These are phyloP conservation scores for Catostomus latipinnis DNA, from an alignment of 2,797 vertebrate species.

Conservation along the genomic window DNA sequence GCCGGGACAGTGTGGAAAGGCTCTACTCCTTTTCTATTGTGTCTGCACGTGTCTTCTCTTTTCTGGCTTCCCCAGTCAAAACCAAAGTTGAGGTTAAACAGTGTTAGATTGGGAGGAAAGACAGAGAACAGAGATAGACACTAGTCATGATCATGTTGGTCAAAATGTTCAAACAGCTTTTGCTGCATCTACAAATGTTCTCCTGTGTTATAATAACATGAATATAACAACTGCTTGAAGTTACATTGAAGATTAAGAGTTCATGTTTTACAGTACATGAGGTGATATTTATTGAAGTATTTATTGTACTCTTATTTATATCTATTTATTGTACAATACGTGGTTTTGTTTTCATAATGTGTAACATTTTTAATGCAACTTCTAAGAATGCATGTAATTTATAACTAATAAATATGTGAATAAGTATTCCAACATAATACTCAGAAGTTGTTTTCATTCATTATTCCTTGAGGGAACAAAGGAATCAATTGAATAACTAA, in stretches of 20 bases:
- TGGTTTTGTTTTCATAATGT: neutral
- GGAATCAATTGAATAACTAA: constrained; percentile 24
- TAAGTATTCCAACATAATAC: constrained; percentile 9
- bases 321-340: constrained; percentile 34
- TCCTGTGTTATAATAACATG: constrained; percentile 39
- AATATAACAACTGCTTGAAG: constrained; percentile 56
- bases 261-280: constrained; percentile 48
- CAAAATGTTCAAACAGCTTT: constrained; percentile 52
- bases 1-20: constrained; percentile 70
- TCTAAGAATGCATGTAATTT: neutral
- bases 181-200: constrained; percentile 46
- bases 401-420: constrained; percentile 46
- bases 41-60: constrained; percentile 75
- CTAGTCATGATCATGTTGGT: constrained; percentile 70
- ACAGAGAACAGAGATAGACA: constrained; percentile 1
- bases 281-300: constrained; percentile 68
- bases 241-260: constrained; percentile 66
- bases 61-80: constrained; percentile 43
- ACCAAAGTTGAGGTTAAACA: neutral
- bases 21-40: constrained; percentile 81
- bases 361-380: constrained; percentile 35
- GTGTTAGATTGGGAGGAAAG: constrained; percentile 11
- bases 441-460: neutral
- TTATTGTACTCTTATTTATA: constrained; percentile 60
- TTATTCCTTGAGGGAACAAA: constrained; percentile 2